phyloP scores from a whole-genome alignment of 2,888 invertebrate species.

The Coremacera marginata region DNA sequence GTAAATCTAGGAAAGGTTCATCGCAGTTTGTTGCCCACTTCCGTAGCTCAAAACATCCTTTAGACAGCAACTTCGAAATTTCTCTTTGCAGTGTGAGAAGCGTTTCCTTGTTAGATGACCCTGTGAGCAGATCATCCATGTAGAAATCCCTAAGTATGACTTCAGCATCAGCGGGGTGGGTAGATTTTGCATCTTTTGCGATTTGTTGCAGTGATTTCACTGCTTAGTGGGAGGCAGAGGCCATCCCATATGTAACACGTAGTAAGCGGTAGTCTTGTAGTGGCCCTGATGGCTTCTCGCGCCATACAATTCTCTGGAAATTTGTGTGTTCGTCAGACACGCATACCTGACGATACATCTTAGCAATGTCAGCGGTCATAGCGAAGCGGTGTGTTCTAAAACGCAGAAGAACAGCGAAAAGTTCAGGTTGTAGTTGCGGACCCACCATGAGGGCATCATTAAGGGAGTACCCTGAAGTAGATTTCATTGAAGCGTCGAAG shows the following conservation, averaged over 20 bases:
- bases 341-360: conserved; percentile 45
- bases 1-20: not conserved
- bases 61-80: not conserved
- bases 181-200: not conserved
- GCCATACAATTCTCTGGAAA: conserved; percentile 38
- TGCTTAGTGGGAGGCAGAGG: conserved; percentile 39
- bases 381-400: conserved; percentile 42
- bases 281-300: conserved; percentile 29
- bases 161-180: not conserved
- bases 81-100: not conserved
- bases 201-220: conserved; percentile 41
- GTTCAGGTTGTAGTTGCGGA: conserved; percentile 27
- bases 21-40: conserved; percentile 38
- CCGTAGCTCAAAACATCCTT: conserved; percentile 28
- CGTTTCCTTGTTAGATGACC: not conserved
- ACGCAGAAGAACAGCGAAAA: conserved; percentile 32
- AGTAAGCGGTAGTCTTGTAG: conserved; percentile 41
- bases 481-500: conserved; percentile 21
- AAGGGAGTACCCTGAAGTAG: not conserved
- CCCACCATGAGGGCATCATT: conserved; percentile 8
- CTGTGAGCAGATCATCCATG: not conserved
- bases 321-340: conserved; percentile 6
- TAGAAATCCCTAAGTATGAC: no score
- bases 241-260: conserved; percentile 39
- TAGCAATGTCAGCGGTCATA: conserved; percentile 42